phyloP scores from a whole-genome alignment of 1,140 invertebrate species.

The Calosoma granatense region DNA sequence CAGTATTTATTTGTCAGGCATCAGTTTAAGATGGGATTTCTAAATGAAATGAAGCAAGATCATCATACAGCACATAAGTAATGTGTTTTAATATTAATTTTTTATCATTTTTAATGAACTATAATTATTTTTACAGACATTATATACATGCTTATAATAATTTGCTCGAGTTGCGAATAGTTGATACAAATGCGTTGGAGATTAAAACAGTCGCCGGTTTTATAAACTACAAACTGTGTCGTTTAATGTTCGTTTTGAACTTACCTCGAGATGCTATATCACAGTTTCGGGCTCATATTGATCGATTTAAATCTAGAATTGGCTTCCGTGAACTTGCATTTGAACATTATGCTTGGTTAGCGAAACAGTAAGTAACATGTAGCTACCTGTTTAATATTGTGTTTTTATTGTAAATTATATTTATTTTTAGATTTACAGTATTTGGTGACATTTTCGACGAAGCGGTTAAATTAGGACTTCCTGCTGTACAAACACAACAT shows the following conservation, averaged over 20 bases:
- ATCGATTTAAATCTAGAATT: slow-evolving; percentile 70
- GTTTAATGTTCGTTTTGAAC: slow-evolving; percentile 78
- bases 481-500: slow-evolving; percentile 89
- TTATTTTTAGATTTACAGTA: slow-evolving; percentile 43
- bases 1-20: slow-evolving; percentile 88
- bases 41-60: slow-evolving; percentile 89
- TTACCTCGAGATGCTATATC: slow-evolving; percentile 86
- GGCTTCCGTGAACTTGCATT: slow-evolving; percentile 77
- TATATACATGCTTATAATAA: slow-evolving; percentile 89
- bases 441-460: slow-evolving; percentile 96
- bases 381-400: neutral
- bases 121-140: slow-evolving; percentile 50
- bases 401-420: neutral
- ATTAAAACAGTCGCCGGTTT: slow-evolving; percentile 91
- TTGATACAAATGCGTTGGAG: slow-evolving; percentile 85
- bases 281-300: slow-evolving; percentile 85
- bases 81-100: slow-evolving; percentile 16
- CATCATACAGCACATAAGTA: slow-evolving; percentile 79
- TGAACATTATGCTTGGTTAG: slow-evolving; percentile 94
- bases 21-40: slow-evolving; percentile 96
- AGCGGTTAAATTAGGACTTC: slow-evolving; percentile 78
- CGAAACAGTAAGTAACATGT: slow-evolving; percentile 88
- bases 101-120: slow-evolving; percentile 15
- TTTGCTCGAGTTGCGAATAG: slow-evolving; percentile 74
- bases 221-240: slow-evolving; percentile 92